phyloP scores from a whole-genome alignment of 2,888 invertebrate genomes.

The Cryptosula pallasiana region DNA sequence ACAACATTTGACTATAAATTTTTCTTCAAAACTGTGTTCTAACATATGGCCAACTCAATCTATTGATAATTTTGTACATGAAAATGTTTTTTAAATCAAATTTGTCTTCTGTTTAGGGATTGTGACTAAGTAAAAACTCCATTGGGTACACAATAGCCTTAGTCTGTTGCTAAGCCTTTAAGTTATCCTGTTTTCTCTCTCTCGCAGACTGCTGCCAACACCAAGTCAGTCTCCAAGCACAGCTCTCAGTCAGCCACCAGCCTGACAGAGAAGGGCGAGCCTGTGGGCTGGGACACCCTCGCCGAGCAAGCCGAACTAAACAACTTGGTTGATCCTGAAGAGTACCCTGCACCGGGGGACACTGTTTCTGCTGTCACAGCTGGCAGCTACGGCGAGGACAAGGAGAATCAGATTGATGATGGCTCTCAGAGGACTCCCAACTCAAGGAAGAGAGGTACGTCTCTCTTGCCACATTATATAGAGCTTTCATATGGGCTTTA shows the following conservation, averaged over 20 bases:
- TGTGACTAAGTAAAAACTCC: too few relatives aligned
- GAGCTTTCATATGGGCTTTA: too few relatives aligned
- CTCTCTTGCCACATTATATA: too few relatives aligned
- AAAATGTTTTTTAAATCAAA: too few relatives aligned
- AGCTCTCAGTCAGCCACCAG: neutral
- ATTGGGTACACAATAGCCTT: too few relatives aligned
- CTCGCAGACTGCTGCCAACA: neutral
- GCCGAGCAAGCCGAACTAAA: neutral
- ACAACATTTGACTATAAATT: too few relatives aligned
- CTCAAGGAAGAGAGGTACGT: constrained; percentile 1
- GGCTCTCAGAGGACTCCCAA: constrained; percentile 6
- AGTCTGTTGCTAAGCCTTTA: too few relatives aligned
- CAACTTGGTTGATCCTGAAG: neutral
- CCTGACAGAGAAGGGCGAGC: neutral
- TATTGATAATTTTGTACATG: too few relatives aligned
- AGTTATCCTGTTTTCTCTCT: too few relatives aligned
- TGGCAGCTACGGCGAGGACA: neutral
- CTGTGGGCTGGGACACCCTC: neutral
- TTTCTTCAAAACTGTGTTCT: too few relatives aligned
- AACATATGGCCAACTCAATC: too few relatives aligned
- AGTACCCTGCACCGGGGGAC: constrained; percentile 17
- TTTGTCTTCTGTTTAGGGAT: too few relatives aligned
- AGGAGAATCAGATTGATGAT: neutral
- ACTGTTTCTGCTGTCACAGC: neutral
- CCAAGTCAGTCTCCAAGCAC: neutral